Evolutionary conservation across 53 echinoderm and acorn worm genomes (phyloP).

Genomic region (Apostichopus leukothele): DNA sequence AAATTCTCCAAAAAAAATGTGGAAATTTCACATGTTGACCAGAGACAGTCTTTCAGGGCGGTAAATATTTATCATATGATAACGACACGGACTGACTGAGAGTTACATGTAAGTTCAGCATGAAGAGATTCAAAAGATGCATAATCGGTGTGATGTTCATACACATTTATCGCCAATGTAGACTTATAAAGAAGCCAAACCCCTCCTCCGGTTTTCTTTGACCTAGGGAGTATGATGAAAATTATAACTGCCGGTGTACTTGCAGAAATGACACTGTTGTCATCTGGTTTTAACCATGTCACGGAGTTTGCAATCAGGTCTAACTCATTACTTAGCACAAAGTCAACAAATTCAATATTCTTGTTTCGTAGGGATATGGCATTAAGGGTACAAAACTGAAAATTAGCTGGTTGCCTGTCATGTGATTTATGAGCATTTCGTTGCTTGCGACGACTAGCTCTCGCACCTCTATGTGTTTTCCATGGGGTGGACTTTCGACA

Average conservation of each 20-base stretch:
- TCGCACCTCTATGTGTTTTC: too few species aligned
- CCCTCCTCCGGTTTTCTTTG: constrained; percentile 24
- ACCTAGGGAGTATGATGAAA: background rate
- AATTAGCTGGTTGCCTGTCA: too few species aligned
- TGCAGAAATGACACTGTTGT: background rate
- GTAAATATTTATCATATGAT: background rate
- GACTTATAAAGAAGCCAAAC: constrained; percentile 26
- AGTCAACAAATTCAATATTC: constrained; percentile 18
- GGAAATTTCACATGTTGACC: constrained; percentile 7
- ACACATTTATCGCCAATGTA: background rate
- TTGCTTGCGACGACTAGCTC: too few species aligned
- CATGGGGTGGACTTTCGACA: too few species aligned
- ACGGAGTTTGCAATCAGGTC: constrained; percentile 25
- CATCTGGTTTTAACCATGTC: constrained; percentile 34
- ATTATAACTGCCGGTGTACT: background rate
- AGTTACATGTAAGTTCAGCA: constrained; percentile 17
- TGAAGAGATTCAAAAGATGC: constrained; percentile 35
- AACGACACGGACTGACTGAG: constrained; percentile 16
- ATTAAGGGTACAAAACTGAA: background rate
- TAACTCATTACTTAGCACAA: constrained; percentile 4
- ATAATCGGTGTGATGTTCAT: background rate
- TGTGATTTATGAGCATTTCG: too few species aligned
- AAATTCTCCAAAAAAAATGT: background rate
- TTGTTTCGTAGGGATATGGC: constrained; percentile 26
- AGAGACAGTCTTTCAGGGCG: constrained; percentile 1